Conservation (phyloP, 2,797 vertebrate species). For the Knipowitschia caucasica region DNA sequence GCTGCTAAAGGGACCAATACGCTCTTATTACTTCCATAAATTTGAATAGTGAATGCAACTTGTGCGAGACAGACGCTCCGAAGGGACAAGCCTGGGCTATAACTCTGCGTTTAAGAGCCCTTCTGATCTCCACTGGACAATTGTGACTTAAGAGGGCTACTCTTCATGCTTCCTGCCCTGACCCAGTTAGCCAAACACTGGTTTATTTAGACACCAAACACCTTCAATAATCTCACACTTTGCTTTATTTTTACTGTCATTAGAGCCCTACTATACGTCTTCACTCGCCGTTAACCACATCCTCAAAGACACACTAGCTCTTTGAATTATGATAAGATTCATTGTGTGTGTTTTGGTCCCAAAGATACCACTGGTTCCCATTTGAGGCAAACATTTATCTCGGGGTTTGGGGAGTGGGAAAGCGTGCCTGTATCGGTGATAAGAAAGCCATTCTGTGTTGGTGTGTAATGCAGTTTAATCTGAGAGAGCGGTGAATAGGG, state of each 20-base stretch:
- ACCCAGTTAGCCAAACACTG: constrained; percentile 60
- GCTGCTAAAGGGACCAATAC: not conserved
- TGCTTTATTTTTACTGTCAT: constrained; percentile 37
- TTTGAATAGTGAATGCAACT: not conserved
- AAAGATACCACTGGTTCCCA: constrained; percentile 40
- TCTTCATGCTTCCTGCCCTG: constrained; percentile 45
- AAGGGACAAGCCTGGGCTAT: constrained; percentile 5
- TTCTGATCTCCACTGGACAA: constrained; percentile 13
- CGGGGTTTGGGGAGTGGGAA: constrained; percentile 1
- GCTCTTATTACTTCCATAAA: not conserved
- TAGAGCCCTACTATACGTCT: constrained; percentile 14
- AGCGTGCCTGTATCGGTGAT: constrained; percentile 13
- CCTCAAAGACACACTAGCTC: constrained; percentile 36
- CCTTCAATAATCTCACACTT: constrained; percentile 14
- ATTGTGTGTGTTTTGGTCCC: constrained; percentile 56
- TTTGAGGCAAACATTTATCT: constrained; percentile 7
- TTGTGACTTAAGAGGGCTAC: constrained; percentile 44
- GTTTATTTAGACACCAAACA: constrained; percentile 64
- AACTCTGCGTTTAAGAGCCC: constrained; percentile 16
- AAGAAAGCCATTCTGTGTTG: constrained; percentile 29
- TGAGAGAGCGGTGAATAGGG: constrained; percentile 9
- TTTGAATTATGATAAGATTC: constrained; percentile 49
- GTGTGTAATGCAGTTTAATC: constrained; percentile 14
- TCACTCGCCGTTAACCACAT: constrained; percentile 15
- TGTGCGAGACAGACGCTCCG: constrained; percentile 5